Evolutionary conservation across 1,140 invertebrate species (phyloP).

Genomic region (Drosophila insularis): DNA sequence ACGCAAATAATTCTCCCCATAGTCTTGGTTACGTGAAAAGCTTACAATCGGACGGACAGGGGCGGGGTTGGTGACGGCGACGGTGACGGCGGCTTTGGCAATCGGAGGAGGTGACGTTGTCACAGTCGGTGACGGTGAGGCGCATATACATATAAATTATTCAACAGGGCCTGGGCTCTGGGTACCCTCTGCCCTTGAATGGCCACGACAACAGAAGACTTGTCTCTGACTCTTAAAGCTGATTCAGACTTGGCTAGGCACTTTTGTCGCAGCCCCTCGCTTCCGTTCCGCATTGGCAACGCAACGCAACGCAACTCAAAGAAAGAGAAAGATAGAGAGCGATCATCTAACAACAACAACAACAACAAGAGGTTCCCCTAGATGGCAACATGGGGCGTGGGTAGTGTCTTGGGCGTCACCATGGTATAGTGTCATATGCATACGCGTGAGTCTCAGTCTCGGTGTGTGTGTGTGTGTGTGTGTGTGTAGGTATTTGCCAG

Average conservation of each 20-base stretch:
- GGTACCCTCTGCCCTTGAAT: conserved; percentile 33
- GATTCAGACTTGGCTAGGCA: conserved; percentile 28
- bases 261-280: conserved; percentile 16
- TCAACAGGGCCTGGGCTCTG: conserved; percentile 56
- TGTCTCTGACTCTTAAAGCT: conserved; percentile 14
- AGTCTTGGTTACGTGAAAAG: conserved; percentile 42
- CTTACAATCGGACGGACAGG: background rate
- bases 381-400: conserved; percentile 4
- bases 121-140: conserved; percentile 25
- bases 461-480: no score
- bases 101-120: conserved; percentile 56
- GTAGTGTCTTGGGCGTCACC: conserved; percentile 24
- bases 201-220: background rate
- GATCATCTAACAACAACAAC: conserved; percentile 13
- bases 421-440: conserved; percentile 65
- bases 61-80: background rate
- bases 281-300: conserved; percentile 72
- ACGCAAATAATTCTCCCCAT: conserved; percentile 72
- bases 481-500: conserved; percentile 47
- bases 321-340: conserved; percentile 6
- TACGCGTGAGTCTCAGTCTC: conserved; percentile 33
- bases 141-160: conserved; percentile 76
- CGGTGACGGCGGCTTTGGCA: background rate
- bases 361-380: background rate
- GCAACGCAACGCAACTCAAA: conserved; percentile 46